These are phyloP conservation scores for Phocides pigmalion DNA, from an alignment of 1,140 invertebrate species.

Conservation along the genomic window DNA sequence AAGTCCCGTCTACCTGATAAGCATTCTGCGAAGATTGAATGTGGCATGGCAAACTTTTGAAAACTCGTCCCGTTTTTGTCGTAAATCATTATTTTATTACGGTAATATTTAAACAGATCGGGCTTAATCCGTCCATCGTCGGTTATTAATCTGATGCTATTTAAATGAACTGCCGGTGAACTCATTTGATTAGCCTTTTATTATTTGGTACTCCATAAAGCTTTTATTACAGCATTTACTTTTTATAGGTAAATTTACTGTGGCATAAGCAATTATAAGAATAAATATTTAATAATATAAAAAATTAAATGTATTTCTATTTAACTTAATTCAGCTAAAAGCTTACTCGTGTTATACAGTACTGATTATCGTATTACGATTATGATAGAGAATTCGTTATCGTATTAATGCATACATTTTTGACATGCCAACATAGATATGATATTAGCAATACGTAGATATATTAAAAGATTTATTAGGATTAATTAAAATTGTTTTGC, in stretches of 20 bases:
- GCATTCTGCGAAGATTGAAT: slow-evolving; percentile 60
- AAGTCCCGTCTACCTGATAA: slow-evolving; percentile 66
- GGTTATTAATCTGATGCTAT: slow-evolving; percentile 18
- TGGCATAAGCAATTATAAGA: too few relatives aligned
- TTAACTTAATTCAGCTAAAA: neutral
- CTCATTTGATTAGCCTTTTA: slow-evolving; percentile 17
- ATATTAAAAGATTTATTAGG: neutral
- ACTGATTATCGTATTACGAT: slow-evolving; percentile 2
- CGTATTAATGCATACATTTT: slow-evolving; percentile 1
- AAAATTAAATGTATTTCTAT: neutral
- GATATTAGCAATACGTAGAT: neutral
- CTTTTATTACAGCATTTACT: slow-evolving; percentile 4
- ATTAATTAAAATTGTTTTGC: neutral
- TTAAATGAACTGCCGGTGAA: slow-evolving; percentile 21
- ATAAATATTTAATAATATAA: neutral
- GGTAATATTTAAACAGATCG: slow-evolving; percentile 21
- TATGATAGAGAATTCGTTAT: neutral
- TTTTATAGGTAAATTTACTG: neutral
- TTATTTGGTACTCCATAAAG: slow-evolving; percentile 9
- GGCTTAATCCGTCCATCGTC: slow-evolving; percentile 17
- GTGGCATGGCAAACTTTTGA: slow-evolving; percentile 57
- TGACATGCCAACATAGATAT: slow-evolving; percentile 3
- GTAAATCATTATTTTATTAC: slow-evolving; percentile 34
- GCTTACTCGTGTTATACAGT: neutral
- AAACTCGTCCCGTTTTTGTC: slow-evolving; percentile 34